Percentiles rank a stretch among this genome's conserved stretches.
These are phyloP conservation scores for Tiphia femorata DNA, from an alignment of 2,888 invertebrate genomes.

Conservation along the genomic window DNA sequence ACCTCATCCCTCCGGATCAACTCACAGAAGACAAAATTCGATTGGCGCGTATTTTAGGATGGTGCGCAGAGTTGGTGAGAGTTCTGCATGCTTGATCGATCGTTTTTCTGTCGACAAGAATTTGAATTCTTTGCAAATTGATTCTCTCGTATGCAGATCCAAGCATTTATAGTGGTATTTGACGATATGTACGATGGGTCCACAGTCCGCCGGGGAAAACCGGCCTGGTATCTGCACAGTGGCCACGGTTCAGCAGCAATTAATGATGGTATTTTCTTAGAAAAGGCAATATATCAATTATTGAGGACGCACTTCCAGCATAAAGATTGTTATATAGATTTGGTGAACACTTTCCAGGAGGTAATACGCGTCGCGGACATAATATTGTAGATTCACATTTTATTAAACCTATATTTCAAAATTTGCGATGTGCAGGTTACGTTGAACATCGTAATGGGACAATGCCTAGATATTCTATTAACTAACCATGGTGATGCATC, in stretches of 20 bases:
- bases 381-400: too few species aligned
- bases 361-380: too few species aligned
- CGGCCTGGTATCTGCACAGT: constrained; percentile 90
- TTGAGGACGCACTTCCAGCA: constrained; percentile 82
- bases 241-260: constrained; percentile 82
- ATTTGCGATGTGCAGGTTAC: constrained; percentile 67
- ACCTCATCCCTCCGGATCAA: constrained; percentile 76
- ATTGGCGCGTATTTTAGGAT: constrained; percentile 87
- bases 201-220: constrained; percentile 84
- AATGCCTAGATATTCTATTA: constrained; percentile 84
- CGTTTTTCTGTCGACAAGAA: background rate
- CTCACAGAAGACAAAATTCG: constrained; percentile 83
- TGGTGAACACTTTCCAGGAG: constrained; percentile 88
- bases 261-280: constrained; percentile 88
- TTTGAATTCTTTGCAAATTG: background rate
- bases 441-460: constrained; percentile 84
- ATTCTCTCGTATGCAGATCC: constrained; percentile 77
- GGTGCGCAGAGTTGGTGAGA: constrained; percentile 98
- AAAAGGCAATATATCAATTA: constrained; percentile 83
- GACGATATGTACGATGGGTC: constrained; percentile 95
- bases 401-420: background rate
- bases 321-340: constrained; percentile 81
- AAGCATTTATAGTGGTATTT: constrained; percentile 86
- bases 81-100: constrained; percentile 70
- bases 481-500: constrained; percentile 75